Evolutionary conservation across 2,113 vertebrate species (phyloP), one percentile per base, ranked within the genome.

Genomic region (Hepsetus odoe): DNA sequence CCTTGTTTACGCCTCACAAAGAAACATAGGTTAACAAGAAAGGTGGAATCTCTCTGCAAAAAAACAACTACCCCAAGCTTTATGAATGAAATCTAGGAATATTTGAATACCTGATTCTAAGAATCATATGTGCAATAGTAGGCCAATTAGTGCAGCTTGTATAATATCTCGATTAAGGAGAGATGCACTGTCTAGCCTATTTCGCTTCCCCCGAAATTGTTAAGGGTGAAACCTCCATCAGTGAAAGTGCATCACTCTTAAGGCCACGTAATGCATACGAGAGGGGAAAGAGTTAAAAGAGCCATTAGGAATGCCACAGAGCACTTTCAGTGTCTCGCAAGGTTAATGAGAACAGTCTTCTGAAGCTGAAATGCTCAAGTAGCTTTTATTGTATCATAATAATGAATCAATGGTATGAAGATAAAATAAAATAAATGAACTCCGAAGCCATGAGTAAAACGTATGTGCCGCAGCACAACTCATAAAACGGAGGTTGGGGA

Each of bases 321-420:
- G 89, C 90, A 85, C 90, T 92, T 89, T 87, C 80, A 77, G 84
- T 88, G 89, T 93, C 93, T 90, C 91, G 91, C 91, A 92, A 94
- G 92, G 93, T 93, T 94, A 94, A 94, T 92, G 92, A 94, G 92
- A 91, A 92, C 88, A 88, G 91, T 89, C 88, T 86, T 89, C 87
- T 82, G 89, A 86, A 89, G 89, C 91, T 88, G 90, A 92, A 92
- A 94, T 92, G 93, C 93, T 92, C 91, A 93, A 93, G 91, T 93
- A 93, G 92, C 91, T 92, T 94, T 93, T 94, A 94, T 93, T 90
- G 91, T 93, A 92, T 93, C 93, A 92, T 93, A 92, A 93, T 93
- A 92, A 94, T 93, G 91, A 94, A 93, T 94, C 91, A 92, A 83
- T 82, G 84, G 87, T 73, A 72, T 79, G 84, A 91, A 93, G 91